Evolutionary conservation across 23 tunicate species (phyloP), one percentile per base, ranked within the genome.

Genomic region (Aplidium turbinatum): DNA sequence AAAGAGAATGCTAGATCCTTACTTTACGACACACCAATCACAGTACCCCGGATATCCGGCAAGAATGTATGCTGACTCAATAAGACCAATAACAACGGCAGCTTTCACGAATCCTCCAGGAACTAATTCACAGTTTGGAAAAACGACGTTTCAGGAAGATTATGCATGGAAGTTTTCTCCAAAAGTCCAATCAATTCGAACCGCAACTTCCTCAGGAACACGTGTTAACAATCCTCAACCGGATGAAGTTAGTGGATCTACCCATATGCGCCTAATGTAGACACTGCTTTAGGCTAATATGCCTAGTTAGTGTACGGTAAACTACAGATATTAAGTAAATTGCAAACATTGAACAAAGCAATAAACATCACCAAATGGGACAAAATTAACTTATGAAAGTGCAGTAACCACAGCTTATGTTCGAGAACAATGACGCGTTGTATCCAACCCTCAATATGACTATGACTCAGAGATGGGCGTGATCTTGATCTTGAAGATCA

Each of bases 181-280:
- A 31, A 79, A 63, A 53, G 73, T 50, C 33, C 77, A 79, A 62
- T 85, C 93, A 13, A 86, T 87, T 5, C 82, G 95, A 22, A 47
- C 80, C 4, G 87, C 87, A 36, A 87, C 87, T 20, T 77, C 80
- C n/a, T 87, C 87, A 22, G 95, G 95, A 29, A 67, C 70, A 40
- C 65, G 87, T 38, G 56, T 82, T 21, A 87, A 87, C 69, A 86
- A 86, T 47, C 93, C 93, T 20, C 93, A 86, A 36, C 93, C 93
- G 9, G 78, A 86, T 38, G 82, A 86, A 48, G 93, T 83, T 39
- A 16, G 50, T 42, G n/a, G n/a, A n/a, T n/a, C n/a, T n/a, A n/a
- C n/a, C n/a, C n/a, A n/a, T n/a, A n/a, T n/a, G n/a, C n/a, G n/a
- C n/a, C n/a, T n/a, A n/a, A n/a, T n/a, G n/a, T n/a, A n/a, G n/a